These are phyloP conservation scores for Hoplostethus mediterraneus DNA, from an alignment of 2,797 vertebrate species.

Conservation along the genomic window DNA sequence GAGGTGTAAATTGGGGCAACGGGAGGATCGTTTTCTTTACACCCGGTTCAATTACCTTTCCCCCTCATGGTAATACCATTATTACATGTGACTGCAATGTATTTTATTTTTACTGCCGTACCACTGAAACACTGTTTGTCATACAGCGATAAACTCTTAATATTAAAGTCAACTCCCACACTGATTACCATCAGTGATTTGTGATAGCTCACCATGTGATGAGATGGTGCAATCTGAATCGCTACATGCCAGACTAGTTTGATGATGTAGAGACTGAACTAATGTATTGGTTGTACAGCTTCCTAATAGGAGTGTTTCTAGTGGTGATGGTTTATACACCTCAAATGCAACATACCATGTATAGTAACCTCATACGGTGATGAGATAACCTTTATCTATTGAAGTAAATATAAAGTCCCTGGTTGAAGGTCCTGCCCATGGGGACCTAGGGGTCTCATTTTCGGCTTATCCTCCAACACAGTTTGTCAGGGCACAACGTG, in stretches of 20 bases:
- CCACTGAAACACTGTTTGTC: neutral
- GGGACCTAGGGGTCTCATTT: slow-evolving; percentile 27
- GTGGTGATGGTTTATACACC: too few relatives aligned
- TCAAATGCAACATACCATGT: too few relatives aligned
- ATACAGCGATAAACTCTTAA: neutral
- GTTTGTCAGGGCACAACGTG: neutral
- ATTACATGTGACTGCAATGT: too few relatives aligned
- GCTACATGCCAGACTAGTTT: slow-evolving; percentile 26
- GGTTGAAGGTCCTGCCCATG: slow-evolving; percentile 2
- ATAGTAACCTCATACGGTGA: too few relatives aligned
- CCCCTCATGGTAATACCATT: too few relatives aligned
- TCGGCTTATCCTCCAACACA: neutral
- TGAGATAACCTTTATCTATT: neutral
- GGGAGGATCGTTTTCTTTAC: neutral
- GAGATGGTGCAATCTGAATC: slow-evolving; percentile 31
- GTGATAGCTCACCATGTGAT: slow-evolving; percentile 36
- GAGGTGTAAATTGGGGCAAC: neutral
- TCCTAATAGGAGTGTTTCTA: too few relatives aligned
- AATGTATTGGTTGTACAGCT: too few relatives aligned
- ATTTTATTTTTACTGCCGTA: too few relatives aligned
- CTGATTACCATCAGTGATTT: slow-evolving; percentile 21
- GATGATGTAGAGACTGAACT: neutral
- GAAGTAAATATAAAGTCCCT: neutral
- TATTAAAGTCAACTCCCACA: neutral
- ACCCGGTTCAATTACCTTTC: too few relatives aligned